Percentiles rank a stretch among this genome's conserved stretches.
phyloP scores from a whole-genome alignment of 2,888 invertebrate genomes.

The Oligia strigilis region DNA sequence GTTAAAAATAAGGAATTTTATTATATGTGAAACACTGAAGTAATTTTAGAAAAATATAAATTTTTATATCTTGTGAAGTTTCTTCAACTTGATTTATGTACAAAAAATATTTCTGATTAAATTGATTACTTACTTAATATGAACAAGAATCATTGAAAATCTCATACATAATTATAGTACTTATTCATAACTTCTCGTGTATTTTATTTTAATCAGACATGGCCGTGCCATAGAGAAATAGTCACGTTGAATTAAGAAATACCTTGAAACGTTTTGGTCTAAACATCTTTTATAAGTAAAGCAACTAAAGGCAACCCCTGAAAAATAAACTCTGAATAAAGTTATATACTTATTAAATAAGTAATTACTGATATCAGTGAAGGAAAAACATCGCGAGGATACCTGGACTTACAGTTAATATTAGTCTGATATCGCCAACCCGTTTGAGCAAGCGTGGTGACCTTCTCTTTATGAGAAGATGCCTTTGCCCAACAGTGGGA shows the following conservation, averaged over 20 bases:
- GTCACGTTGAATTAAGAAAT: constrained; percentile 68
- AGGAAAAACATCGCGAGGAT: not conserved
- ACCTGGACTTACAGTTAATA: not conserved
- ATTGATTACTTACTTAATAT: not conserved
- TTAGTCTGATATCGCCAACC: not conserved
- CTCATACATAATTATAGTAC: not conserved
- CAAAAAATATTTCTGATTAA: constrained; percentile 9
- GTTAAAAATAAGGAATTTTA: not conserved
- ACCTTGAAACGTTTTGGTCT: constrained; percentile 63
- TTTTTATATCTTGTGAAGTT: not conserved
- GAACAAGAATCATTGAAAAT: constrained; percentile 17
- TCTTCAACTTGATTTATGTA: not conserved
- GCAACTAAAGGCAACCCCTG: constrained; percentile 12
- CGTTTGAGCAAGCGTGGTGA: not conserved
- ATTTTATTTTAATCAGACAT: constrained; percentile 56
- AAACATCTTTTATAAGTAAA: constrained; percentile 36
- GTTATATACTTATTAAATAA: not conserved
- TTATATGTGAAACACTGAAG: not conserved
- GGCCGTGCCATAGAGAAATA: constrained; percentile 75
- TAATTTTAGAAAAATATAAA: not conserved
- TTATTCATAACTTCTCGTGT: constrained; percentile 21
- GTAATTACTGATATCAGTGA: not conserved
- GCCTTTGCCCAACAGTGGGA: not conserved
- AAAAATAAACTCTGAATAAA: constrained; percentile 37
- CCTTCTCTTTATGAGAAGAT: not conserved